These are phyloP conservation scores for Asbolus verrucosus DNA, from an alignment of 1,140 invertebrate species.

Conservation along the genomic window DNA sequence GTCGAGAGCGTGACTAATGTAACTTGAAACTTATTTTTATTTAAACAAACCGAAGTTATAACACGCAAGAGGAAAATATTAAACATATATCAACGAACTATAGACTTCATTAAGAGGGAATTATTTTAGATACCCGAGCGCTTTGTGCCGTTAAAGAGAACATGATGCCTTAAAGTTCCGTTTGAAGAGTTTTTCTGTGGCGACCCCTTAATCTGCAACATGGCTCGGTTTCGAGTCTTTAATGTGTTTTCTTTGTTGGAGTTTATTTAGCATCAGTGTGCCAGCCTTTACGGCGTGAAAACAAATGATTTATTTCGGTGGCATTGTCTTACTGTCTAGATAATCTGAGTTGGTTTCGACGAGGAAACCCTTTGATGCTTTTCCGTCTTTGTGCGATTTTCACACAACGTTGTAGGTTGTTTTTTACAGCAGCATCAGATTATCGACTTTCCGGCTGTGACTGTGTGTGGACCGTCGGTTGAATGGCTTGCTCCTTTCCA, in stretches of 20 bases:
- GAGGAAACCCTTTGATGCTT: constrained; percentile 35
- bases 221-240: constrained; percentile 19
- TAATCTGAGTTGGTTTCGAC: constrained; percentile 27
- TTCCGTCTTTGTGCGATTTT: constrained; percentile 32
- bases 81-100: too few relatives aligned
- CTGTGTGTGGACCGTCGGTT: background rate
- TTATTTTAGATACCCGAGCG: too few relatives aligned
- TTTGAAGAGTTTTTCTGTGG: background rate
- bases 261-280: constrained; percentile 18
- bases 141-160: background rate
- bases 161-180: background rate
- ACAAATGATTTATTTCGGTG: constrained; percentile 26
- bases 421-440: constrained; percentile 23
- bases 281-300: constrained; percentile 25
- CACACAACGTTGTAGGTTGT: constrained; percentile 20
- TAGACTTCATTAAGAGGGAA: background rate
- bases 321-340: constrained; percentile 31
- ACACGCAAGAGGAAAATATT: too few relatives aligned
- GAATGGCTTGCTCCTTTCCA: constrained; percentile 24
- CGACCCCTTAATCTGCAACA: constrained; percentile 4
- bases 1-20: too few relatives aligned
- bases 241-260: constrained; percentile 22
- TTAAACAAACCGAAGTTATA: too few relatives aligned
- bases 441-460: constrained; percentile 23
- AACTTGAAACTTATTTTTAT: too few relatives aligned